phyloP scores from a whole-genome alignment of 1,140 invertebrate species.

The Mactra quadrangularis region DNA sequence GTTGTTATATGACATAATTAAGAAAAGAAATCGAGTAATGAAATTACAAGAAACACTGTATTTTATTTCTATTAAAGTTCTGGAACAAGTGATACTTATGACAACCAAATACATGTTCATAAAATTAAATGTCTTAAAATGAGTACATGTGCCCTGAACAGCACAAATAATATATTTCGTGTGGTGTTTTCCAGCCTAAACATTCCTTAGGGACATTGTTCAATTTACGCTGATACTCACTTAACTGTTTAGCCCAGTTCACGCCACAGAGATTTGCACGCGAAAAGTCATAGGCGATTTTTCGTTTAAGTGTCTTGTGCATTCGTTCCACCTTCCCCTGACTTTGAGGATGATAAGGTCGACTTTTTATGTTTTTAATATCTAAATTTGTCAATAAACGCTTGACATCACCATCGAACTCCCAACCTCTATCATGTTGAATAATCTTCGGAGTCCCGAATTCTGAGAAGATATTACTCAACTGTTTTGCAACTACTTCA shows the following conservation, averaged over 20 bases:
- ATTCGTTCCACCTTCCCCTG: slow-evolving; percentile 9
- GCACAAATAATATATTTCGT: neutral
- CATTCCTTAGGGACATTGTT: neutral
- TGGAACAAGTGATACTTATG: too few species aligned
- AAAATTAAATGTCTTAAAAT: too few species aligned
- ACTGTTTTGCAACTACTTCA: neutral
- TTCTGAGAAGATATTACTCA: too few species aligned
- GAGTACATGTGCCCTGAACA: neutral
- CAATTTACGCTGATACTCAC: neutral
- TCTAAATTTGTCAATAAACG: neutral
- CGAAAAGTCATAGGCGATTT: neutral
- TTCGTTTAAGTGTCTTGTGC: neutral
- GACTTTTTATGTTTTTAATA: slow-evolving; percentile 5
- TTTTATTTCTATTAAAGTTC: too few species aligned
- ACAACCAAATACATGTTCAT: too few species aligned
- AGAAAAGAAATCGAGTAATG: too few species aligned
- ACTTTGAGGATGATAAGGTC: slow-evolving; percentile 3
- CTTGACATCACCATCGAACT: neutral
- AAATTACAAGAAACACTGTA: too few species aligned
- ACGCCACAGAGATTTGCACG: neutral
- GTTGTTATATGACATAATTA: too few species aligned
- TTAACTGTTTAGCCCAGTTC: neutral
- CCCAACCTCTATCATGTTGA: too few species aligned
- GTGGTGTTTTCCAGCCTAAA: neutral
- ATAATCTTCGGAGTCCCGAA: too few species aligned